Conservation (phyloP, 1,140 invertebrate species). For the Drosophila prosaltans region DNA sequence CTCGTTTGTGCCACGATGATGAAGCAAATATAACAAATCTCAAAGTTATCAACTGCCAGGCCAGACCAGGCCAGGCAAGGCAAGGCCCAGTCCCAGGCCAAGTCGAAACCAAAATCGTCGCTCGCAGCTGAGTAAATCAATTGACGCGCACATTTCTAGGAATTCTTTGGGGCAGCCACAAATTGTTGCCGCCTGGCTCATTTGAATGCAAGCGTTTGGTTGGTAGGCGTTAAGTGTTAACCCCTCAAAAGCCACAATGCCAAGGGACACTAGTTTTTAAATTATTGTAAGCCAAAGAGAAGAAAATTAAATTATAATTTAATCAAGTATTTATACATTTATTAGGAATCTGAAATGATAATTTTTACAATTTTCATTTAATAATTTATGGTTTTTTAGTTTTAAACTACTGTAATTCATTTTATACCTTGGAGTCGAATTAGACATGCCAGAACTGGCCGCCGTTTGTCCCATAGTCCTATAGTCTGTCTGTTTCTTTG, state of each 20-base stretch:
- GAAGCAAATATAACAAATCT: slow-evolving; percentile 81
- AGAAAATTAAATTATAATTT: too few species aligned
- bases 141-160: slow-evolving; percentile 79
- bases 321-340: too few species aligned
- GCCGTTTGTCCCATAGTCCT: too few species aligned
- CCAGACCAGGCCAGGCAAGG: not conserved
- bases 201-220: slow-evolving; percentile 46
- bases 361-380: too few species aligned
- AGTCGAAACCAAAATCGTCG: slow-evolving; percentile 22
- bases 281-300: too few species aligned
- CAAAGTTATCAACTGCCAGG: slow-evolving; percentile 70
- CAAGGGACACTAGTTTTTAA: too few species aligned
- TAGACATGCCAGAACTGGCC: too few species aligned
- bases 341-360: too few species aligned
- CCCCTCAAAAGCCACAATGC: not conserved
- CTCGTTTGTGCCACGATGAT: slow-evolving; percentile 78
- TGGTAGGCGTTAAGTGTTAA: slow-evolving; percentile 21
- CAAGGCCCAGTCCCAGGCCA: not conserved
- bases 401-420: too few species aligned
- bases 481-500: too few species aligned
- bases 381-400: too few species aligned
- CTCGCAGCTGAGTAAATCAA: slow-evolving; percentile 79
- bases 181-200: slow-evolving; percentile 22
- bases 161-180: slow-evolving; percentile 45
- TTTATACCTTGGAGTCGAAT: too few species aligned